Base-by-base conservation (phyloP, 2,888 invertebrate genomes). In the Athrips mouffetella region DNA sequence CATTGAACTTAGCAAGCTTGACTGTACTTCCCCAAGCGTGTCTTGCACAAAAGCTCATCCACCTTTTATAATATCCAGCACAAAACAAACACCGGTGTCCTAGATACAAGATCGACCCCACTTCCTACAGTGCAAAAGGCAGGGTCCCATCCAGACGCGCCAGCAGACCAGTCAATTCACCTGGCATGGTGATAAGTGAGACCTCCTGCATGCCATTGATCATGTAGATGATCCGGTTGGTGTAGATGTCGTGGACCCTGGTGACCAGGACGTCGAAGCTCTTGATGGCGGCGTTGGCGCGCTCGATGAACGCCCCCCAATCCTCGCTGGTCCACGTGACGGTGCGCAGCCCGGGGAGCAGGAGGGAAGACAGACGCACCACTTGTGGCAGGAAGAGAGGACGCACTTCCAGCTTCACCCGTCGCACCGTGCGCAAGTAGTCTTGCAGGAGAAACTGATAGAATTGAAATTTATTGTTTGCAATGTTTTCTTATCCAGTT, bases 371-470 rank as follows among this genome's bases (percentile, higher is more conserved):
- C 10, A 98, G 90, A 18, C 94, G 92, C 20, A 95, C 94, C 53
- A 97, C 89, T 87, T 97, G 97, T 0, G 97, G 96, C 25, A 96
- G 89, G 71, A 98, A 93, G 45, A 98, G 86, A 16, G 96, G 96
- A n/a, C 97, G 91, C 11, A 98, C 95, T 82, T 97, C 97, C 37
- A 94, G 81, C 68, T 96, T 96, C 0, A 96, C 96, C 23, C 92
- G 91, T 47, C 91, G 90, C 0, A 95, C 93, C 1, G 93, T 93
- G 40, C 89, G 84, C 25, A 93, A 81, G 63, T 95, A 95, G 73
- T 94, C 92, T 69, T 94, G 93, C 49, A 96, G 90, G 35, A 96
- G 89, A 70, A 94, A 92, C 92, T 96, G 80, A 27, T 21, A 6
- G n/a, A 5, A 37, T 73, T 73, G 47, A 51, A 56, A 13, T 11